These are phyloP conservation scores for Eretmocerus hayati DNA, from an alignment of 2,888 invertebrate genomes.

Conservation along the genomic window DNA sequence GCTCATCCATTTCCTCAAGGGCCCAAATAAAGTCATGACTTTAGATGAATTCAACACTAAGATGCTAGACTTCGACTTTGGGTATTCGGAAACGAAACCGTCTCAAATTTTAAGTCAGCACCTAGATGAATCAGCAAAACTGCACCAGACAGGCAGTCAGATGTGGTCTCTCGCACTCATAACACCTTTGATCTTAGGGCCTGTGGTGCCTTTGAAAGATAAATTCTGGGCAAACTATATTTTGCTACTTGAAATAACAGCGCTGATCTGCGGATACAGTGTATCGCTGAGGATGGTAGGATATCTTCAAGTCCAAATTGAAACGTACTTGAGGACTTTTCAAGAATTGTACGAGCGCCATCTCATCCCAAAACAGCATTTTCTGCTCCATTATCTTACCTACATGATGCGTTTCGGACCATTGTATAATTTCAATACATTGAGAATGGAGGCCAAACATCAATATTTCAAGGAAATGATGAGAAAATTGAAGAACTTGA, in stretches of 20 bases:
- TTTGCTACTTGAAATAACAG: conserved; percentile 2
- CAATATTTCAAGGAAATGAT: conserved; percentile 8
- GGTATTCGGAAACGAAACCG: conserved; percentile 4
- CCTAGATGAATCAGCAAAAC: background rate
- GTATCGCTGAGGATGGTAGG: background rate
- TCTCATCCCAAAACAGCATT: conserved; percentile 1
- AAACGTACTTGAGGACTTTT: background rate
- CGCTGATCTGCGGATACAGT: conserved; percentile 1
- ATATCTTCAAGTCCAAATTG: conserved; percentile 3
- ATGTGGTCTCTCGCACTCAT: conserved; percentile 3
- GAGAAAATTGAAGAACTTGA: background rate
- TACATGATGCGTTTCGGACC: conserved; percentile 2
- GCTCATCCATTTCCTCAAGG: background rate
- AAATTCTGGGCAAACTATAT: conserved; percentile 4
- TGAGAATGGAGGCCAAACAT: conserved; percentile 8
- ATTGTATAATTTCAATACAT: conserved; percentile 9
- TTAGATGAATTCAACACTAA: conserved; percentile 1
- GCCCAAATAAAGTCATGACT: conserved; percentile 3
- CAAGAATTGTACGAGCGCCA: background rate
- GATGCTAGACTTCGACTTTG: conserved; percentile 6
- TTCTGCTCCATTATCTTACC: background rate
- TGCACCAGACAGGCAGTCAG: conserved; percentile 6
- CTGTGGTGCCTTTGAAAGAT: background rate
- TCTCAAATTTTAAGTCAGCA: conserved; percentile 3
- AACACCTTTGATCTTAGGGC: conserved; percentile 5